phyloP scores from a whole-genome alignment of 2,888 invertebrate species.

The Caenorhabditis sp. region DNA sequence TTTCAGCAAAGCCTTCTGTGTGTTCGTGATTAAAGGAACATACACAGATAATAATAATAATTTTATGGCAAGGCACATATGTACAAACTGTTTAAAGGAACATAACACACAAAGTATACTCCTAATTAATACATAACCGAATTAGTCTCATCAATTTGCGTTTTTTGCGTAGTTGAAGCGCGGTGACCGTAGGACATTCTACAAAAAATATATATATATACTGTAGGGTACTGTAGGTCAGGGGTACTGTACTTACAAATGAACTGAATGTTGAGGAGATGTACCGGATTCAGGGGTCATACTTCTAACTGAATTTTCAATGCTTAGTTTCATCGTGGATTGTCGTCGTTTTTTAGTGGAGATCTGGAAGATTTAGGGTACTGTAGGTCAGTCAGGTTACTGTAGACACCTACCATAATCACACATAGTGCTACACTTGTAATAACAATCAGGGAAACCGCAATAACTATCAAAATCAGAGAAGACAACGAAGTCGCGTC shows the following conservation, averaged over 20 bases:
- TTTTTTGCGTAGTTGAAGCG: conserved; percentile 22
- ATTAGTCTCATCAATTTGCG: conserved; percentile 32
- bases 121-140: conserved; percentile 35
- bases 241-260: conserved; percentile 23
- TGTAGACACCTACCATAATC: conserved; percentile 18
- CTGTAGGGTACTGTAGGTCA: not conserved
- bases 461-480: conserved; percentile 28
- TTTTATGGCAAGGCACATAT: not conserved
- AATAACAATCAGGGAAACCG: conserved; percentile 19
- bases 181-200: conserved; percentile 36
- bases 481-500: conserved; percentile 32
- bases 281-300: conserved; percentile 26
- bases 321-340: conserved; percentile 31
- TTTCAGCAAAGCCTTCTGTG: too few relatives aligned
- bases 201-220: not conserved
- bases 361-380: conserved; percentile 12
- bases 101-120: too few relatives aligned
- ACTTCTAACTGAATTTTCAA: conserved; percentile 28
- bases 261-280: conserved; percentile 27
- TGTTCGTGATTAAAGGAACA: too few relatives aligned
- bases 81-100: not conserved
- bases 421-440: conserved; percentile 21
- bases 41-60: not conserved
- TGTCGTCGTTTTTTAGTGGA: conserved; percentile 30
- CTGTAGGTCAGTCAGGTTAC: not conserved